phyloP scores from a whole-genome alignment of 92 coral and sea anemone species.

The Epizoanthus rinbou region DNA sequence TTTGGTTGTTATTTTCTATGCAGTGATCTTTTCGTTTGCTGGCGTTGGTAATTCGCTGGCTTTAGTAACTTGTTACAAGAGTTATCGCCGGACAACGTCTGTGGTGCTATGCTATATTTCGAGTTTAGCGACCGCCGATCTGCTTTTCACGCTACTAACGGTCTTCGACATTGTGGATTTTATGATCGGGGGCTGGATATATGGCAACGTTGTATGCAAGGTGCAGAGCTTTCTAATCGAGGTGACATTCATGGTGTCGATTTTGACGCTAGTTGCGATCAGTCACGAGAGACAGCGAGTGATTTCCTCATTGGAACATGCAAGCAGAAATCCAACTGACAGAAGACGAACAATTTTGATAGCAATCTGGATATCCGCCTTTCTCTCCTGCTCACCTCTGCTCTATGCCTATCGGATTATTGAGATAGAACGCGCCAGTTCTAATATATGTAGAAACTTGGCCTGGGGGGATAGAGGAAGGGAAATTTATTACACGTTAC shows the following conservation, averaged over 20 bases:
- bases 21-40: not conserved
- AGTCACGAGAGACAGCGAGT: conserved; percentile 7
- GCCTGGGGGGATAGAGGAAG: conserved; percentile 4
- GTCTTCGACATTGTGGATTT: not conserved
- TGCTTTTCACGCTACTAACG: not conserved
- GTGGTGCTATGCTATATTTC: not conserved
- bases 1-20: not conserved
- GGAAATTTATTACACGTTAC: conserved; percentile 32
- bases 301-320: not conserved
- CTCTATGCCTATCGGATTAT: conserved; percentile 19
- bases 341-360: not conserved
- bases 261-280: conserved; percentile 31
- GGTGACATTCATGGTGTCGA: conserved; percentile 21
- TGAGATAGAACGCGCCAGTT: not conserved
- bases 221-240: conserved; percentile 2
- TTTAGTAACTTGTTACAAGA: not conserved
- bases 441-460: conserved; percentile 19
- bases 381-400: conserved; percentile 13
- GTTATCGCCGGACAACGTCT: not conserved
- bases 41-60: not conserved
- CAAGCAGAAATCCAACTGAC: not conserved
- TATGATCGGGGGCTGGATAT: not conserved
- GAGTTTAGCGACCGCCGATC: not conserved
- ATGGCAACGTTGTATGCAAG: not conserved
- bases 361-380: conserved; percentile 16